These are phyloP conservation scores for Stramonita haemastoma DNA, from an alignment of 2,888 invertebrate genomes.

Conservation along the genomic window DNA sequence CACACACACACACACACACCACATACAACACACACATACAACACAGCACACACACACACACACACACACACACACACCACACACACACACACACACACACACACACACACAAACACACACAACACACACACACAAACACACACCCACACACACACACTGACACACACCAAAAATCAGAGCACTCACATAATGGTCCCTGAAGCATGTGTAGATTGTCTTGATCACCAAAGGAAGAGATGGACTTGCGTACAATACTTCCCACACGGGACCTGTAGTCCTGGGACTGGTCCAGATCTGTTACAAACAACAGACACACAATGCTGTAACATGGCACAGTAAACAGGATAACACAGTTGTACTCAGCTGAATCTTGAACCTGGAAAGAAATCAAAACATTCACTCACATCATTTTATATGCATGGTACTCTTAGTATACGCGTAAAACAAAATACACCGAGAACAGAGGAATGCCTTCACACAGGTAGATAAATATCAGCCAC, in stretches of 20 bases:
- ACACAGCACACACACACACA: background rate
- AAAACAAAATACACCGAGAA: too few relatives aligned
- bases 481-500: too few relatives aligned
- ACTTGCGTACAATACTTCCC: constrained; percentile 83
- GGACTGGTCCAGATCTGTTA: background rate
- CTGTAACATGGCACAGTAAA: too few relatives aligned
- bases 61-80: too few relatives aligned
- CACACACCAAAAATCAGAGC: background rate
- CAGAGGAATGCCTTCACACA: too few relatives aligned
- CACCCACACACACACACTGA: background rate
- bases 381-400: too few relatives aligned
- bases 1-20: background rate
- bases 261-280: constrained; percentile 78
- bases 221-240: constrained; percentile 65
- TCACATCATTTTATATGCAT: too few relatives aligned
- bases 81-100: background rate
- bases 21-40: too few relatives aligned
- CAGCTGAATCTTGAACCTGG: too few relatives aligned
- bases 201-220: constrained; percentile 58
- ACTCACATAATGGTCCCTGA: constrained; percentile 67
- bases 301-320: background rate
- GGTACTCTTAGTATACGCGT: too few relatives aligned
- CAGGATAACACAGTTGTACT: too few relatives aligned
- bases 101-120: background rate
- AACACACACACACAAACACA: background rate